Evolutionary conservation across 2,797 vertebrate genomes (phyloP).

Genomic region (Megalops cyprinoides): DNA sequence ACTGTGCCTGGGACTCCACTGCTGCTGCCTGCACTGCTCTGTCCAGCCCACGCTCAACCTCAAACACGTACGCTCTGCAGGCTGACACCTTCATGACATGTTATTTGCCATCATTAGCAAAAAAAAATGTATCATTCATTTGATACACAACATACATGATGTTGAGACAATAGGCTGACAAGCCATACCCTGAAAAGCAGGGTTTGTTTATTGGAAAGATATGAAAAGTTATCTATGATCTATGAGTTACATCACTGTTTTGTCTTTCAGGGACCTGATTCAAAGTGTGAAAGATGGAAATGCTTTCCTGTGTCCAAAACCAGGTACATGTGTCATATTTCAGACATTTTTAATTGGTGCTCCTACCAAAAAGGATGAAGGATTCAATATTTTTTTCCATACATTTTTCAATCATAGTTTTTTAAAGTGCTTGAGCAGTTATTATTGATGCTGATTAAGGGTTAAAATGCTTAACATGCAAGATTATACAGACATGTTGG

Average conservation of each 20-base stretch:
- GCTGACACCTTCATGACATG: no score
- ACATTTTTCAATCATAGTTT: not conserved
- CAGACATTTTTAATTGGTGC: no score
- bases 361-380: no score
- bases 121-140: no score
- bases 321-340: conserved; percentile 60
- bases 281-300: conserved; percentile 73
- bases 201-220: no score
- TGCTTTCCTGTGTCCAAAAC: conserved; percentile 63
- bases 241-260: not conserved
- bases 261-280: conserved; percentile 54
- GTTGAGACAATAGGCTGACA: no score
- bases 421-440: not conserved
- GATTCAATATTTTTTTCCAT: not conserved
- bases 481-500: no score
- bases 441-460: not conserved
- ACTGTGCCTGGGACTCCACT: conserved; percentile 71
- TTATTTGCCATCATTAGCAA: no score
- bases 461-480: no score
- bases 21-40: conserved; percentile 52
- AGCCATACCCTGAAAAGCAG: no score
- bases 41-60: conserved; percentile 3
- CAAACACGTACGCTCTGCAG: conserved; percentile 26
- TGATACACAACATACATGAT: no score
- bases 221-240: not conserved